These are phyloP conservation scores for Platichthys flesus DNA, from an alignment of 2,113 vertebrate species.

Conservation along the genomic window DNA sequence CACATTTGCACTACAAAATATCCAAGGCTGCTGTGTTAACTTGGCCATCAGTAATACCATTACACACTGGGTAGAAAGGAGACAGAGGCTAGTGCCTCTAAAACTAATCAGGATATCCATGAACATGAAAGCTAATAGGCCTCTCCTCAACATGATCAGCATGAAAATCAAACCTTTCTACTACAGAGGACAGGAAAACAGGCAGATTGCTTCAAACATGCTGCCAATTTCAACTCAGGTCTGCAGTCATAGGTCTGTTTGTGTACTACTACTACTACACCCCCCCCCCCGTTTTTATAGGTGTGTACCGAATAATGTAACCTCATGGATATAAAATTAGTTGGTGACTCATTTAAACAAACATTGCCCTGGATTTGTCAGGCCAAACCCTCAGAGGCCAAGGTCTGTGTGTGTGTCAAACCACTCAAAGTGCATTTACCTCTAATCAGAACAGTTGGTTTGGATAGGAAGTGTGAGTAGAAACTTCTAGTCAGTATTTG, in stretches of 20 bases:
- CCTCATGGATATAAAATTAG: conserved; percentile 43
- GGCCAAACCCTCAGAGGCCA: conserved; percentile 15
- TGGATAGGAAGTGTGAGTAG: not conserved
- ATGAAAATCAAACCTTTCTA: conserved; percentile 17
- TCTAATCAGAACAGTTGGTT: conserved; percentile 23
- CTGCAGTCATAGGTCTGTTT: conserved; percentile 8
- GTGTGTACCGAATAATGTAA: conserved; percentile 35
- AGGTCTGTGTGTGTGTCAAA: conserved; percentile 18
- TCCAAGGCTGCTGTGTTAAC: conserved; percentile 43
- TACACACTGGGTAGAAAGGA: conserved; percentile 8
- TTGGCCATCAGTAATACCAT: conserved; percentile 20
- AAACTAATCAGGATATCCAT: conserved; percentile 30
- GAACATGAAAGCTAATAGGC: conserved; percentile 35
- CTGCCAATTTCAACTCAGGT: conserved; percentile 29
- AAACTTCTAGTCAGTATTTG: conserved; percentile 8
- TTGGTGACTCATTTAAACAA: conserved; percentile 71
- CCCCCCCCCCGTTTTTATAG: conserved; percentile 70
- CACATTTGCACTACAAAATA: conserved; percentile 13
- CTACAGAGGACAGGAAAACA: not conserved
- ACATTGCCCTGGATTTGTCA: conserved; percentile 37
- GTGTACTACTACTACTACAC: conserved; percentile 37
- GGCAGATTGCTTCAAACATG: no score
- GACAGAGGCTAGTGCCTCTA: conserved; percentile 36
- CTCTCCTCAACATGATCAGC: conserved; percentile 19
- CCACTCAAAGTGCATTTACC: conserved; percentile 31